A percentile compares a stretch with the other conserved stretches of the same genome.
Conservation (phyloP, 2,113 vertebrate species). For the Myotis lucifugus region DNA sequence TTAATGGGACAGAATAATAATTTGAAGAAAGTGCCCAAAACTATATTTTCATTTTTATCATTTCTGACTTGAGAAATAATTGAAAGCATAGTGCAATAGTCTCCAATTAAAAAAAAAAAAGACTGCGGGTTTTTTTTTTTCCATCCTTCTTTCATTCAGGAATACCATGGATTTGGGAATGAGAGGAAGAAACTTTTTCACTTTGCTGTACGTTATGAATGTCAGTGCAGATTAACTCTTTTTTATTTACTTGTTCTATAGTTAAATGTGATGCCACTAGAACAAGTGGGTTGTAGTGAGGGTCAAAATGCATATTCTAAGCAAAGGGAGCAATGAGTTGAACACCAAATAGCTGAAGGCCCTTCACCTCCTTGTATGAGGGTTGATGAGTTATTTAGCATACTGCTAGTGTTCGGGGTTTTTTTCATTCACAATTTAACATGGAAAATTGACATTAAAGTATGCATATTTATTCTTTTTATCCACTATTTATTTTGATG, state of each 20-base stretch:
- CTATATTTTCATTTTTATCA: not conserved
- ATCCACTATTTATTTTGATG: not conserved
- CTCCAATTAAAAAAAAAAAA: not conserved
- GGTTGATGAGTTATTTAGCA: not conserved
- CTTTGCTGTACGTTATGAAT: not conserved
- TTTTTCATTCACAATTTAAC: not conserved
- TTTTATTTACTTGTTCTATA: not conserved
- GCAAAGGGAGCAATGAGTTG: not conserved
- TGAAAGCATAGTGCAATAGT: not conserved
- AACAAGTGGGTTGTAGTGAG: not conserved
- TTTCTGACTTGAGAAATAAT: not conserved
- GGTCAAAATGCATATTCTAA: not conserved
- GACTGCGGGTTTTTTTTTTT: not conserved
- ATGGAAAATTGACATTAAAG: not conserved
- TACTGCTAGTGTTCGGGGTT: not conserved
- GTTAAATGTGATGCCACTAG: not conserved
- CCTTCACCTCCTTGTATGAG: not conserved
- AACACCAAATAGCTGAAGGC: not conserved
- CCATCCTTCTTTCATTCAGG: not conserved
- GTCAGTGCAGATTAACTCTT: not conserved
- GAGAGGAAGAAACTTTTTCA: not conserved
- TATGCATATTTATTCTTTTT: not conserved
- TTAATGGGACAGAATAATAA: not conserved
- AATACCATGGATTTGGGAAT: not conserved
- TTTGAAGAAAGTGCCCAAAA: not conserved